Conservation (phyloP, 2,888 invertebrate species). For the Chrysomela aeneicollis region DNA sequence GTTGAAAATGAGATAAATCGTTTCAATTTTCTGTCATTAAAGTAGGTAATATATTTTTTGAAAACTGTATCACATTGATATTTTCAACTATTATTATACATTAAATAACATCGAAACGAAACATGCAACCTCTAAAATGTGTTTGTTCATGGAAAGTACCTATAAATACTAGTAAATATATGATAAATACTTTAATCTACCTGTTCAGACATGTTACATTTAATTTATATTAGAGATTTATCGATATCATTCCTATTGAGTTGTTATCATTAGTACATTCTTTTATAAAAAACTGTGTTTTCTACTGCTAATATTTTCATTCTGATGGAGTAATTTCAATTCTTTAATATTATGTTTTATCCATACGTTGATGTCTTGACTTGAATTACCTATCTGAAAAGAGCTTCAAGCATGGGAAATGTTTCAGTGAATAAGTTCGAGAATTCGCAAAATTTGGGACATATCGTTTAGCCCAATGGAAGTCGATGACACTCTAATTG, state of each 20-base stretch:
- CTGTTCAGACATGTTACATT: not conserved
- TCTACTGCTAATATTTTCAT: no score
- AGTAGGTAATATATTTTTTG: not conserved
- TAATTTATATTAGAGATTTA: not conserved
- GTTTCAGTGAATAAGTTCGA: no score
- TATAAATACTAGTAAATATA: not conserved
- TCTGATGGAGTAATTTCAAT: no score
- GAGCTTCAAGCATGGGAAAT: no score
- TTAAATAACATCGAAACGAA: not conserved
- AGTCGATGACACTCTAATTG: constrained; percentile 16
- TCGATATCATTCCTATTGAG: no score
- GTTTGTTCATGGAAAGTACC: not conserved
- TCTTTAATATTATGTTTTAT: no score
- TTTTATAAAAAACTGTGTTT: no score
- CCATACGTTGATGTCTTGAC: no score
- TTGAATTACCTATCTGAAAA: no score
- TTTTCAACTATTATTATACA: not conserved
- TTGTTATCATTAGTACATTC: no score
- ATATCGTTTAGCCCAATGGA: constrained; percentile 22
- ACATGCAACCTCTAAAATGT: not conserved
- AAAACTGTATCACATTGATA: not conserved
- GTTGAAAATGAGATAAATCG: no score
- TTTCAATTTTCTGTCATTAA: not conserved
- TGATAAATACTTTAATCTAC: not conserved
- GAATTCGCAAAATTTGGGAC: constrained; percentile 3